Percentiles rank a stretch among this genome's conserved stretches.
Conservation (phyloP, 1,140 invertebrate species). For the Heliothis virescens region DNA sequence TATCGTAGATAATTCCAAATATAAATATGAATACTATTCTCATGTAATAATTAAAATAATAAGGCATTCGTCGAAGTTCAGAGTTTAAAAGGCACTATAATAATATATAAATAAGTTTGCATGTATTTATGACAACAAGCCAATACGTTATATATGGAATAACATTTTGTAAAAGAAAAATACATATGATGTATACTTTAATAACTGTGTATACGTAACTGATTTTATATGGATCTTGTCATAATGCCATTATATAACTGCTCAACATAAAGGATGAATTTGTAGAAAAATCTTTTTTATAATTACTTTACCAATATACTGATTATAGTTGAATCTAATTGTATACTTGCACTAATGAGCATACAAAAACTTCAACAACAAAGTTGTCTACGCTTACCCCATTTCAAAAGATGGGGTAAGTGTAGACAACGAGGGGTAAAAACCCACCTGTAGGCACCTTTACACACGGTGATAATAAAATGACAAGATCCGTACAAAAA, state of each 20-base stretch:
- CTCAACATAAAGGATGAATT: no score
- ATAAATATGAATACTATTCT: constrained; percentile 51
- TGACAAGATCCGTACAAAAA: constrained; percentile 20
- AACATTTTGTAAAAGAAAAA: constrained; percentile 43
- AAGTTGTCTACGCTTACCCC: not conserved
- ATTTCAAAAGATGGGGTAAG: not conserved
- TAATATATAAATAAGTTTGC: constrained; percentile 29
- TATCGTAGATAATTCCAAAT: constrained; percentile 34
- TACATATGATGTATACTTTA: constrained; percentile 25
- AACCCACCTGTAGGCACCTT: not conserved
- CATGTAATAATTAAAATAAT: constrained; percentile 49
- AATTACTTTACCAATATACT: no score
- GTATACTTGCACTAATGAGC: constrained; percentile 11
- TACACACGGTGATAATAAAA: not conserved
- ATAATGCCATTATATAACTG: not conserved
- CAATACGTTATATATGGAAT: constrained; percentile 23
- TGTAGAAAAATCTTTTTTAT: no score
- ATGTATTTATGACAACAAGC: constrained; percentile 36
- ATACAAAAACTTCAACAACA: not conserved
- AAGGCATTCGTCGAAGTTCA: constrained; percentile 54
- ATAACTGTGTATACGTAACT: constrained; percentile 12
- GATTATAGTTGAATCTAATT: not conserved
- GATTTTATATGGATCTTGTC: constrained; percentile 15
- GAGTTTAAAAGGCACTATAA: constrained; percentile 50
- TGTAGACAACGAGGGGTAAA: no score